phyloP scores from a whole-genome alignment of 1,140 invertebrate species.

The Heliconius hewitsoni region DNA sequence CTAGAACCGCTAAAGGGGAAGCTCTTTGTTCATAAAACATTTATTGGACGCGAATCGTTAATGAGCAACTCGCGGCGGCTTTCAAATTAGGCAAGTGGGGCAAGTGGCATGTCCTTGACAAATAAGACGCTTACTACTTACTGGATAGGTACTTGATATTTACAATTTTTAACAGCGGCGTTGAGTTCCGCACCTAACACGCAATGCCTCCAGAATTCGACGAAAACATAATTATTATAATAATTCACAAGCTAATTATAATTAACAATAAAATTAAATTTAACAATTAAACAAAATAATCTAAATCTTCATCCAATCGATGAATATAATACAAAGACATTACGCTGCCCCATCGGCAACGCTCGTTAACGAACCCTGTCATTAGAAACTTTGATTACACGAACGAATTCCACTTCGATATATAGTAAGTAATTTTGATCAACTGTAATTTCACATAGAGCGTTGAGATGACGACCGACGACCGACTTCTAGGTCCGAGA shows the following conservation, averaged over 20 bases:
- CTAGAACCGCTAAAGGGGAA: conserved; percentile 65
- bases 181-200: no score
- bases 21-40: conserved; percentile 61
- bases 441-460: conserved; percentile 64
- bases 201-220: no score
- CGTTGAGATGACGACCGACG: conserved; percentile 75
- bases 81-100: conserved; percentile 46
- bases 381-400: conserved; percentile 46
- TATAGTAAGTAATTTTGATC: conserved; percentile 59
- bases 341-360: conserved; percentile 7
- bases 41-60: conserved; percentile 62
- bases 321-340: not conserved
- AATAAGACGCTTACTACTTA: not conserved
- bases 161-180: no score
- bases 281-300: not conserved
- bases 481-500: conserved; percentile 60
- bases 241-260: not conserved
- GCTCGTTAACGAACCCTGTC: conserved; percentile 26
- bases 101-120: conserved; percentile 26
- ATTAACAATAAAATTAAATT: not conserved
- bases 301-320: not conserved
- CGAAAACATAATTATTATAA: not conserved
- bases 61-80: conserved; percentile 48
- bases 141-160: not conserved
- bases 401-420: conserved; percentile 38